Percentiles rank a stretch among this genome's conserved stretches.
These are phyloP conservation scores for Phoxinus phoxinus DNA, from an alignment of 2,113 vertebrate species.

Conservation along the genomic window DNA sequence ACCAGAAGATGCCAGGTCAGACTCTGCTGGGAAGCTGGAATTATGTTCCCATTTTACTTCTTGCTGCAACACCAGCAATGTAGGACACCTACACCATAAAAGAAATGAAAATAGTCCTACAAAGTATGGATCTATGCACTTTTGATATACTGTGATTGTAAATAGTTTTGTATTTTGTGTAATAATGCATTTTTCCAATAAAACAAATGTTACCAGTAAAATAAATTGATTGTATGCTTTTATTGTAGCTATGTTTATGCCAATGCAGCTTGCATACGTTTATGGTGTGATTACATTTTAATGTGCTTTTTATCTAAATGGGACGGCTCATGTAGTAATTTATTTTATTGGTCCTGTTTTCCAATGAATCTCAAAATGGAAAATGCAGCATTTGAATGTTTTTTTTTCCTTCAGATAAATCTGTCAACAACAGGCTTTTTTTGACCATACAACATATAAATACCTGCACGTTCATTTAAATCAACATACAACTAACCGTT, in stretches of 20 bases:
- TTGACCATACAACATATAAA: background rate
- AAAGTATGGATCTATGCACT: slow-evolving; percentile 24
- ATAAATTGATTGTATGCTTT: background rate
- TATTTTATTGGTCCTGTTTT: background rate
- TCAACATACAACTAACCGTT: background rate
- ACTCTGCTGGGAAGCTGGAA: slow-evolving; percentile 47
- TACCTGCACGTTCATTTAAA: background rate
- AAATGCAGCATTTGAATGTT: background rate
- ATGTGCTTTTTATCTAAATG: too few relatives aligned
- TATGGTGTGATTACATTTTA: background rate
- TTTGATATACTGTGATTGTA: background rate
- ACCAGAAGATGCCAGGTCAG: slow-evolving; percentile 50
- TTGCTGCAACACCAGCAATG: slow-evolving; percentile 45
- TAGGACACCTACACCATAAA: background rate
- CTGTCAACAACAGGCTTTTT: background rate
- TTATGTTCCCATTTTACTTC: background rate
- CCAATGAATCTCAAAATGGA: background rate
- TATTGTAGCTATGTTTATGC: background rate
- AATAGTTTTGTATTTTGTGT: slow-evolving; percentile 32
- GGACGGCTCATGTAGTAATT: too few relatives aligned
- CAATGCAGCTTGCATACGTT: background rate
- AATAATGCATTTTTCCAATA: background rate
- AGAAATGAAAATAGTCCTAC: background rate
- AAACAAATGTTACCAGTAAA: background rate
- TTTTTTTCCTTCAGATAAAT: background rate